Conservation (phyloP, 2,113 vertebrate species). For the Microcebus lehilahytsara region DNA sequence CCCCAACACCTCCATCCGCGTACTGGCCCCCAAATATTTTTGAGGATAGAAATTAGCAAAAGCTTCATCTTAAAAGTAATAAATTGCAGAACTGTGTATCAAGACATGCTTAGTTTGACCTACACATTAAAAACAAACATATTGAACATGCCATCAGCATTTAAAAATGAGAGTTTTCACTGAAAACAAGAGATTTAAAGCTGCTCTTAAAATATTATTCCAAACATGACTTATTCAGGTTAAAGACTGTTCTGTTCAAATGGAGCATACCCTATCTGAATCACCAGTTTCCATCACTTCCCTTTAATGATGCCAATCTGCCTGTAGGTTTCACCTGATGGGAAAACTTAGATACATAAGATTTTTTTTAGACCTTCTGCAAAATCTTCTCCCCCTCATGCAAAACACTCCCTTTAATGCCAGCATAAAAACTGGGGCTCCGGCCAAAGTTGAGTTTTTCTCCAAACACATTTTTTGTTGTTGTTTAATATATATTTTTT, state of each 20-base stretch:
- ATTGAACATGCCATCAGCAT: not conserved
- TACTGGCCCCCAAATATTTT: not conserved
- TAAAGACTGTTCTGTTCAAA: not conserved
- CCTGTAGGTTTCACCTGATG: not conserved
- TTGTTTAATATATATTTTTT: not conserved
- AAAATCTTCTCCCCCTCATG: fast-evolving
- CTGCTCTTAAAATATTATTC: not conserved
- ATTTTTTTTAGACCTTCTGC: not conserved
- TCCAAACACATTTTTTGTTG: not conserved
- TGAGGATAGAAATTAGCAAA: not conserved
- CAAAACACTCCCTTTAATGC: not conserved
- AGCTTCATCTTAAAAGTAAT: not conserved
- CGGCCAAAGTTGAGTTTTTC: not conserved
- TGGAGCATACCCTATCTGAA: not conserved
- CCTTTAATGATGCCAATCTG: not conserved
- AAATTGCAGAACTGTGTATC: not conserved
- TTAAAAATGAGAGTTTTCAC: not conserved
- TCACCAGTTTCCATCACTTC: not conserved
- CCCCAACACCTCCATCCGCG: not conserved
- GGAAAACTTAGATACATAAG: not conserved
- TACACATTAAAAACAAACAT: not conserved
- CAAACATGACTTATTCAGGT: not conserved
- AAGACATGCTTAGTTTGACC: not conserved
- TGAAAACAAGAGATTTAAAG: not conserved
- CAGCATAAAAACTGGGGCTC: not conserved